phyloP scores from a whole-genome alignment of 2,888 invertebrate species.

The Apotomis turbidana region DNA sequence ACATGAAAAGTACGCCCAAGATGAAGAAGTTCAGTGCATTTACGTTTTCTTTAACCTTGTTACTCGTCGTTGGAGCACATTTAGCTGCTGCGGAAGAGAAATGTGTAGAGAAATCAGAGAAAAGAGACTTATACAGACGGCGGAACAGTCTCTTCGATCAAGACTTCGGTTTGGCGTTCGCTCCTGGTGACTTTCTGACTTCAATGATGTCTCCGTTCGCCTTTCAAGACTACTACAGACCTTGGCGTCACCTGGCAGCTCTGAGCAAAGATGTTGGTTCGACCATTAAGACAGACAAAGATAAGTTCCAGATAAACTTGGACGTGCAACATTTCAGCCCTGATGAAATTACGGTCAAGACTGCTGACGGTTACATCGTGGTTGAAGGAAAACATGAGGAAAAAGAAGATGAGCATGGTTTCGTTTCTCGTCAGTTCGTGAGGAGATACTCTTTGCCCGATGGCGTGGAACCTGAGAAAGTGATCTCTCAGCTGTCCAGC shows the following conservation, averaged over 20 bases:
- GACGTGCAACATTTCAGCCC: slow-evolving; percentile 90
- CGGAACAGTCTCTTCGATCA: slow-evolving; percentile 70
- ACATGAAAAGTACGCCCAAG: slow-evolving; percentile 18
- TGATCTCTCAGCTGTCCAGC: slow-evolving; percentile 87
- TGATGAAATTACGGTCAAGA: slow-evolving; percentile 89
- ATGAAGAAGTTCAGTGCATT: slow-evolving; percentile 26
- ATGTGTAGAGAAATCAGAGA: slow-evolving; percentile 30
- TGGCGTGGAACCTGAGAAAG: slow-evolving; percentile 86
- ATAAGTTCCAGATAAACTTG: slow-evolving; percentile 85
- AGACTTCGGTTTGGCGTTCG: slow-evolving; percentile 72
- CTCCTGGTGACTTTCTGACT: slow-evolving; percentile 70
- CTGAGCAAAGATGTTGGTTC: slow-evolving; percentile 74
- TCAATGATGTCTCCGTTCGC: slow-evolving; percentile 56
- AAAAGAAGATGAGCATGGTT: slow-evolving; percentile 88
- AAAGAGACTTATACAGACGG: slow-evolving; percentile 50
- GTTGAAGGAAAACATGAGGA: slow-evolving; percentile 91
- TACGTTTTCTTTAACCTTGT: slow-evolving; percentile 15
- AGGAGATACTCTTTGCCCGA: slow-evolving; percentile 88
- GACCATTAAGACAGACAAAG: slow-evolving; percentile 75
- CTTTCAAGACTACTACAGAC: slow-evolving; percentile 63
- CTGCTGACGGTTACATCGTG: slow-evolving; percentile 85
- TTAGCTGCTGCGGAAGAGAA: slow-evolving; percentile 33
- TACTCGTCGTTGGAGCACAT: slow-evolving; percentile 24
- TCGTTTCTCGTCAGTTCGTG: slow-evolving; percentile 87
- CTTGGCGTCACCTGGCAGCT: slow-evolving; percentile 67